Conservation (phyloP, 64 coral and sea anemone species). For the Stichodactyla mertensii region DNA sequence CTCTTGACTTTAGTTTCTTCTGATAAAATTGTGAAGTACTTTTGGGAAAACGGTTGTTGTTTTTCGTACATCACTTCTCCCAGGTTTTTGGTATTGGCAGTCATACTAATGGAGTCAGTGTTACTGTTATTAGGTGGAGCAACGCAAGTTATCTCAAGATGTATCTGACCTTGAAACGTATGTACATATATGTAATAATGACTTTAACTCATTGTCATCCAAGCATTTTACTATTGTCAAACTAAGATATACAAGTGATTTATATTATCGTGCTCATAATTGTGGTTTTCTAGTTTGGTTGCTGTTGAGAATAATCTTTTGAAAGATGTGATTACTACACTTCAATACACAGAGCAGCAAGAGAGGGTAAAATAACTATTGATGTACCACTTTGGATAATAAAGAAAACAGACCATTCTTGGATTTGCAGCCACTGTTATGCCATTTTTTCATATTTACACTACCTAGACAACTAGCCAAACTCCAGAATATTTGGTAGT, state of each 20-base stretch:
- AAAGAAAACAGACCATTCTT: too few relatives aligned
- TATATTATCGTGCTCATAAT: not conserved
- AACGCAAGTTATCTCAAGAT: slow-evolving; percentile 4
- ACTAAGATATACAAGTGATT: too few relatives aligned
- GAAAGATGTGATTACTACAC: slow-evolving; percentile 3
- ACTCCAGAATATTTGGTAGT: too few relatives aligned
- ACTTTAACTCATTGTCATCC: too few relatives aligned
- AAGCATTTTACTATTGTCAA: too few relatives aligned
- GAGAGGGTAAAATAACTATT: not conserved
- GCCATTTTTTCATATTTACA: too few relatives aligned
- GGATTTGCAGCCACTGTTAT: too few relatives aligned
- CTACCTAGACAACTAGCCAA: too few relatives aligned
- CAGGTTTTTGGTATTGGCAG: not conserved
- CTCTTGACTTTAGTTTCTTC: too few relatives aligned
- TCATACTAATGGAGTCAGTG: not conserved
- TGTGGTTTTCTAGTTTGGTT: slow-evolving; percentile 1
- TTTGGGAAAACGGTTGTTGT: not conserved
- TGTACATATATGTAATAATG: not conserved
- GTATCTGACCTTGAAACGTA: slow-evolving; percentile 15
- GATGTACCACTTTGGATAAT: not conserved
- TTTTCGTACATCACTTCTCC: not conserved
- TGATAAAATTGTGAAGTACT: too few relatives aligned
- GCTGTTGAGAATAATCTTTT: not conserved
- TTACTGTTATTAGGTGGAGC: not conserved
- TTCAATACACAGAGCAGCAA: slow-evolving; percentile 1